Evolutionary conservation across 2,113 vertebrate genomes (phyloP).

Genomic region (Lophotis ruficrista): DNA sequence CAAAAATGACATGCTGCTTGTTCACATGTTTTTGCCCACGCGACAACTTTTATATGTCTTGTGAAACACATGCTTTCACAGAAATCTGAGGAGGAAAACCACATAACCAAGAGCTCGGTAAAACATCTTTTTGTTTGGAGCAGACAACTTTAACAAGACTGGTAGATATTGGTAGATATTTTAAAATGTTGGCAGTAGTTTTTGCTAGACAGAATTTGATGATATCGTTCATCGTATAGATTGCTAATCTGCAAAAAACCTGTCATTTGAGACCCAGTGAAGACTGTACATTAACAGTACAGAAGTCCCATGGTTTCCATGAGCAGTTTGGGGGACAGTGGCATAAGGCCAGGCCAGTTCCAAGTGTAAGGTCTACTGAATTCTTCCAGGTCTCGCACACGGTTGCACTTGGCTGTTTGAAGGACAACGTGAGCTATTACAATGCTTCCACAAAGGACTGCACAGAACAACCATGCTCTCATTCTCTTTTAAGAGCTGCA

Average conservation of each 20-base stretch:
- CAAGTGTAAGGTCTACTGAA: neutral
- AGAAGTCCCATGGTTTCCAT: neutral
- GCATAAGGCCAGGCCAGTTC: neutral
- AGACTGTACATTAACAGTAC: neutral
- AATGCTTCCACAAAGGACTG: neutral
- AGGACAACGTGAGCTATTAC: neutral
- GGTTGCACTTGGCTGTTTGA: neutral
- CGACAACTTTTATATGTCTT: neutral
- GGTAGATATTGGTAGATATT: neutral
- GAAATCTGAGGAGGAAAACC: neutral
- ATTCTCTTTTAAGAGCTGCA: neutral
- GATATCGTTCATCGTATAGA: neutral
- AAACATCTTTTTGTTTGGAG: neutral
- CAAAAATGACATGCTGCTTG: neutral
- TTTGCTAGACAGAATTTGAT: neutral
- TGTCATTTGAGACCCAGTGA: neutral
- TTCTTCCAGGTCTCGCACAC: neutral
- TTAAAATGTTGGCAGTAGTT: neutral
- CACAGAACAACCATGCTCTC: neutral
- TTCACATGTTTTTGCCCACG: neutral
- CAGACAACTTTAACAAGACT: neutral
- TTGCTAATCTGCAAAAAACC: neutral
- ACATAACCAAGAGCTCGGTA: neutral
- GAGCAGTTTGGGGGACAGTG: neutral
- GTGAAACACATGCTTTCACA: neutral